Evolutionary conservation across 2,888 invertebrate genomes (phyloP).

Genomic region (Copidosoma aretas): DNA sequence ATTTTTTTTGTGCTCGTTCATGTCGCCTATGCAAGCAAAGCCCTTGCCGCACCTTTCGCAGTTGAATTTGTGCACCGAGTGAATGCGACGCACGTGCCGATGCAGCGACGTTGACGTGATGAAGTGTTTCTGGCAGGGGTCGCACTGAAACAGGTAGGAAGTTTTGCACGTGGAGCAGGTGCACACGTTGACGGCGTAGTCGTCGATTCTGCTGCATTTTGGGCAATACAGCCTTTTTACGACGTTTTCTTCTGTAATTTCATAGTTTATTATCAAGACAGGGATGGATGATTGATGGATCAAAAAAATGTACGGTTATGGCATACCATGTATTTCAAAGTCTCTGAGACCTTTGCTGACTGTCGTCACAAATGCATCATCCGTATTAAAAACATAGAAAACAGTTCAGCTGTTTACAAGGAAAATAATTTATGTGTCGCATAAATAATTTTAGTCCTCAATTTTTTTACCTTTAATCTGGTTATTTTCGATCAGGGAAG

Average conservation of each 20-base stretch:
- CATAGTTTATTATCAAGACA: neutral
- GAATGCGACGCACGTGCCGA: constrained; percentile 18
- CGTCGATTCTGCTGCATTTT: neutral
- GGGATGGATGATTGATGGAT: neutral
- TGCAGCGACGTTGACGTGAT: neutral
- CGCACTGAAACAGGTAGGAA: neutral
- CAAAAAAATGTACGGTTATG: neutral
- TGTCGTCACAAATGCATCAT: neutral
- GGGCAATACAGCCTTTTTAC: constrained; percentile 7
- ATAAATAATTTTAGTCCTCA: neutral
- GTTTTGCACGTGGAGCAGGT: constrained; percentile 6
- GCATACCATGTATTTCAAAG: neutral
- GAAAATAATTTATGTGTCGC: neutral
- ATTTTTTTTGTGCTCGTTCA: constrained; percentile 15
- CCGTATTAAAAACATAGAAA: neutral
- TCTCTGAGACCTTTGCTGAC: neutral
- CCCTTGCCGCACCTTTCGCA: constrained; percentile 7
- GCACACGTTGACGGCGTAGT: neutral
- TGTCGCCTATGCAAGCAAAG: constrained; percentile 23
- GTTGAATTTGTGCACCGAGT: neutral
- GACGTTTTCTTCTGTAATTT: neutral
- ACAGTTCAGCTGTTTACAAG: neutral
- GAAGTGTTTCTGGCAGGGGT: constrained; percentile 1
- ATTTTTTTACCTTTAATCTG: neutral
- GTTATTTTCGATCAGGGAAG: neutral